A percentile compares a stretch with the other conserved stretches of the same genome.
These are phyloP conservation scores for Scrobipalpa atriplicella DNA, from an alignment of 2,888 invertebrate genomes.

Conservation along the genomic window DNA sequence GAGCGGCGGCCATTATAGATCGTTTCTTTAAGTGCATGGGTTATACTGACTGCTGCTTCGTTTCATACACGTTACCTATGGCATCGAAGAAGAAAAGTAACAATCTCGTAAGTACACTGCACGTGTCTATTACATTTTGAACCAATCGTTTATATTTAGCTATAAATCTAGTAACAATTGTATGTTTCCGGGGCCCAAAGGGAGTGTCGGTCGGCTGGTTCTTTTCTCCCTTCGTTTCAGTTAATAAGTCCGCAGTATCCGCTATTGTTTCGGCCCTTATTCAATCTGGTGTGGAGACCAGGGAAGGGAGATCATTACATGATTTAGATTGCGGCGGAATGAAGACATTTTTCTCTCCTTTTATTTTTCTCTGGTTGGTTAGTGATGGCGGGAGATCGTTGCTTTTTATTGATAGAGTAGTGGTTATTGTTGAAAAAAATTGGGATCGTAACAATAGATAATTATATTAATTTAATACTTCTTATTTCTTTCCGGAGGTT, in stretches of 20 bases:
- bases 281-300: slow-evolving; percentile 36
- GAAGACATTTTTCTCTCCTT: slow-evolving; percentile 34
- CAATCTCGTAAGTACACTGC: too few species aligned
- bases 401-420: background rate
- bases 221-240: slow-evolving; percentile 1
- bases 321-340: slow-evolving; percentile 43
- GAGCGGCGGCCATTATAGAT: too few species aligned
- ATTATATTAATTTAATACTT: too few species aligned
- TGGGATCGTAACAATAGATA: too few species aligned
- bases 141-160: too few species aligned
- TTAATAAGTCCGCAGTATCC: slow-evolving; percentile 33
- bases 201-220: background rate
- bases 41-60: too few species aligned
- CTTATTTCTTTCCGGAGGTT: too few species aligned
- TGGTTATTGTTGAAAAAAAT: too few species aligned
- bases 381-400: background rate
- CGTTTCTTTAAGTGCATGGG: too few species aligned
- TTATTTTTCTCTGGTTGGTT: slow-evolving; percentile 21
- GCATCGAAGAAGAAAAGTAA: too few species aligned
- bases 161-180: background rate
- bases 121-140: too few species aligned
- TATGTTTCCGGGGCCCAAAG: background rate
- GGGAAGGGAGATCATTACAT: slow-evolving; percentile 42
- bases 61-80: too few species aligned
- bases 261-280: slow-evolving; percentile 41